Percentiles rank a stretch among this genome's conserved stretches.
Evolutionary conservation across 2,888 invertebrate genomes (phyloP).

Genomic region (Latheticus oryzae): DNA sequence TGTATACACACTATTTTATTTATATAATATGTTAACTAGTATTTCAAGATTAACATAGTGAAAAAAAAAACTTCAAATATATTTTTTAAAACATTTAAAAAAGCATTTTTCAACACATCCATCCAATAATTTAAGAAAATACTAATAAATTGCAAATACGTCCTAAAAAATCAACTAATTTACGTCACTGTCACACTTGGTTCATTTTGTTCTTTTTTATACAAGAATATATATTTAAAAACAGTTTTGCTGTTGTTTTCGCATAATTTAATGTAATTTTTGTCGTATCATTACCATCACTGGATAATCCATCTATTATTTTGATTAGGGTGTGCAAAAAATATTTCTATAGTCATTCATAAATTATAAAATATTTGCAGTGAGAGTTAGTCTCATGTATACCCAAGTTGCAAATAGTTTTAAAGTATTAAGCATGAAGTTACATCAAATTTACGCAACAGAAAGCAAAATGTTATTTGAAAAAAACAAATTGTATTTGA

Average conservation of each 20-base stretch:
- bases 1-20: slow-evolving; percentile 31
- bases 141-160: no score
- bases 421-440: no score
- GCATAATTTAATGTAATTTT: slow-evolving; percentile 23
- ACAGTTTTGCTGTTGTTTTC: slow-evolving; percentile 19
- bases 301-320: slow-evolving; percentile 20
- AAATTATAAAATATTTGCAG: no score
- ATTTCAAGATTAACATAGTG: slow-evolving; percentile 16
- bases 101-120: no score
- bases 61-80: slow-evolving; percentile 25
- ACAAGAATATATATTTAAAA: slow-evolving; percentile 17
- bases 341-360: slow-evolving; percentile 3
- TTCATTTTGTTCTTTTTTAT: slow-evolving; percentile 9
- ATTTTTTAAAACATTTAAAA: no score
- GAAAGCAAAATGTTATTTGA: no score
- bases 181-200: slow-evolving; percentile 33
- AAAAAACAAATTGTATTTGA: no score
- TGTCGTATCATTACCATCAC: slow-evolving; percentile 5
- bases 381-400: no score
- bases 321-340: slow-evolving; percentile 12
- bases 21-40: slow-evolving; percentile 33
- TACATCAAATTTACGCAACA: no score
- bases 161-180: slow-evolving; percentile 26
- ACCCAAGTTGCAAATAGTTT: no score
- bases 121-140: no score